These are phyloP conservation scores for Dolomedes plantarius DNA, from an alignment of 2,888 invertebrate species.

Conservation along the genomic window DNA sequence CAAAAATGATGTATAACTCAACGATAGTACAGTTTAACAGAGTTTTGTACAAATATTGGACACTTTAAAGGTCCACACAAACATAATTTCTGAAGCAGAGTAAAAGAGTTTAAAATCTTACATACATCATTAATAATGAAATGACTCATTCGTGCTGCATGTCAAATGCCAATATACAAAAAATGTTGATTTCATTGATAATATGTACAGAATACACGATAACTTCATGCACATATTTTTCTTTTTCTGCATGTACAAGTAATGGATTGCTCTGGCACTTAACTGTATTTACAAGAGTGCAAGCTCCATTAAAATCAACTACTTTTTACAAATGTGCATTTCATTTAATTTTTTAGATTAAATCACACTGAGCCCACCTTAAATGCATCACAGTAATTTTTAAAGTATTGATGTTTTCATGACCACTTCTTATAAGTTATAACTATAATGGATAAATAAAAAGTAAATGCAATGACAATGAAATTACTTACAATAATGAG, in stretches of 20 bases:
- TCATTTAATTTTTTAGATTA: background rate
- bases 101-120: constrained; percentile 17
- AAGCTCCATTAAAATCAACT: constrained; percentile 21
- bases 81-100: background rate
- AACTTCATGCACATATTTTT: background rate
- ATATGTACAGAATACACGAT: constrained; percentile 2
- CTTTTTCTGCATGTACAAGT: background rate
- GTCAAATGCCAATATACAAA: constrained; percentile 17
- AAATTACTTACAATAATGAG: background rate
- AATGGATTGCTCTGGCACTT: constrained; percentile 43
- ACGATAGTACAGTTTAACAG: constrained; percentile 2
- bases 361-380: background rate
- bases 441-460: background rate
- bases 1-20: constrained; percentile 24
- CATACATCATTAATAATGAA: constrained; percentile 3
- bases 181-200: background rate
- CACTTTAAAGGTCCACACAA: background rate
- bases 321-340: background rate
- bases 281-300: constrained; percentile 26
- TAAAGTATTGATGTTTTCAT: background rate
- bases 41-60: constrained; percentile 28
- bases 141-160: constrained; percentile 17
- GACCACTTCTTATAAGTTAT: too few relatives aligned
- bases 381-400: constrained; percentile 21
- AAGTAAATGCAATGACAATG: background rate